Conservation (phyloP, 2,113 vertebrate genomes). For the Coptodon rendalli region DNA sequence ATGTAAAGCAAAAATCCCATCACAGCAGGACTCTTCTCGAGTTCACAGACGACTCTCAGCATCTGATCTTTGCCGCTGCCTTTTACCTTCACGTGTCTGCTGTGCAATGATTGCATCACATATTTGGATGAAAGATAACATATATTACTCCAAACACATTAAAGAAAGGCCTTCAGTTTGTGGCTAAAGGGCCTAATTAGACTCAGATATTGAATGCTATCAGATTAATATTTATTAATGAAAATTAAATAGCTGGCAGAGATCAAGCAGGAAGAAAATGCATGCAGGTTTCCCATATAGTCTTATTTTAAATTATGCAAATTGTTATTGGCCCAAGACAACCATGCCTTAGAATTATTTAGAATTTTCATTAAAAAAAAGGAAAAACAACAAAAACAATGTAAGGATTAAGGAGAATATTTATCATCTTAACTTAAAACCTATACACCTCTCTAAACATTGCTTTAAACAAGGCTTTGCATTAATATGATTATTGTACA, state of each 20-base stretch:
- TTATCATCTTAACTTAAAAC: background rate
- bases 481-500: background rate
- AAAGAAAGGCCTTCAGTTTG: background rate
- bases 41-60: background rate
- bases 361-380: background rate
- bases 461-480: background rate
- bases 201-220: background rate
- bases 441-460: background rate
- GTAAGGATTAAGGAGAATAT: background rate
- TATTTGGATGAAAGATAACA: conserved; percentile 1
- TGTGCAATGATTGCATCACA: conserved; percentile 35
- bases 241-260: background rate
- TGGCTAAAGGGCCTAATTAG: conserved; percentile 6
- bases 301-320: background rate
- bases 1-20: conserved; percentile 13
- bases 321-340: background rate
- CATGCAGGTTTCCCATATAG: background rate
- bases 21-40: background rate
- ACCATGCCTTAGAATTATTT: background rate
- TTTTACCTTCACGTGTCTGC: background rate
- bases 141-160: background rate
- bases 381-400: background rate
- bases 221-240: background rate
- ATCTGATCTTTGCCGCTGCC: conserved; percentile 13
- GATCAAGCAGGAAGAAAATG: background rate